Evolutionary conservation across 2,888 invertebrate genomes (phyloP).

Genomic region (Euclidia mi): DNA sequence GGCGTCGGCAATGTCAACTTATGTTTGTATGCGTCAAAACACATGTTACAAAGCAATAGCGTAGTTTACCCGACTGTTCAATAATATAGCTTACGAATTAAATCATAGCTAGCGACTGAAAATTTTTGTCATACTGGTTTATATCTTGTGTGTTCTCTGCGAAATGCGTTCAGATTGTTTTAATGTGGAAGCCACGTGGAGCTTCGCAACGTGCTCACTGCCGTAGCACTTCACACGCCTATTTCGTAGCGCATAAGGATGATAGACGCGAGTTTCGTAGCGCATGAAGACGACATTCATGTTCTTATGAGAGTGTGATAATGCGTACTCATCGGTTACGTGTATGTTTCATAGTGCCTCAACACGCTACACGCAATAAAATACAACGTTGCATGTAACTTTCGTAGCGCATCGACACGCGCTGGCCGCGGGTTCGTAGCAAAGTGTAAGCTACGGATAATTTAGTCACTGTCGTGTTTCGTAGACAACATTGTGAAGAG

Average conservation of each 20-base stretch:
- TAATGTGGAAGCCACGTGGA: too few relatives aligned
- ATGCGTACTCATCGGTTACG: too few relatives aligned
- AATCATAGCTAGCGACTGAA: conserved; percentile 29
- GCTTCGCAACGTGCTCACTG: too few relatives aligned
- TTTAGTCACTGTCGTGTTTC: conserved; percentile 5
- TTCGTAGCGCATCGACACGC: background rate
- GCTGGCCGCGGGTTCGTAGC: too few relatives aligned
- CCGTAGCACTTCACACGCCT: too few relatives aligned
- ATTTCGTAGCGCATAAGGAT: too few relatives aligned
- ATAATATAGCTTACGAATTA: conserved; percentile 34
- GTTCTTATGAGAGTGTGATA: too few relatives aligned
- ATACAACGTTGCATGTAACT: background rate
- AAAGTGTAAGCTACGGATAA: too few relatives aligned
- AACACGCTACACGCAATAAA: background rate
- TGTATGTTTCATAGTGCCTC: conserved; percentile 12
- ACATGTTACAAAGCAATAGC: conserved; percentile 7
- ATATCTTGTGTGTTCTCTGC: conserved; percentile 2
- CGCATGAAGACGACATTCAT: too few relatives aligned
- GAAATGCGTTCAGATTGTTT: background rate
- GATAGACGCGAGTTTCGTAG: too few relatives aligned
- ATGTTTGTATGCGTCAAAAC: conserved; percentile 1
- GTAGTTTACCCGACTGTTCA: conserved; percentile 48
- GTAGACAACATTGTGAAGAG: conserved; percentile 6
- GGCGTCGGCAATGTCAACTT: conserved; percentile 1
- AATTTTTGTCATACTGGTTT: background rate